A percentile compares a stretch with the other conserved stretches of the same genome.
These are phyloP conservation scores for Abscondita cerata DNA, from an alignment of 2,888 invertebrate species.

Conservation along the genomic window DNA sequence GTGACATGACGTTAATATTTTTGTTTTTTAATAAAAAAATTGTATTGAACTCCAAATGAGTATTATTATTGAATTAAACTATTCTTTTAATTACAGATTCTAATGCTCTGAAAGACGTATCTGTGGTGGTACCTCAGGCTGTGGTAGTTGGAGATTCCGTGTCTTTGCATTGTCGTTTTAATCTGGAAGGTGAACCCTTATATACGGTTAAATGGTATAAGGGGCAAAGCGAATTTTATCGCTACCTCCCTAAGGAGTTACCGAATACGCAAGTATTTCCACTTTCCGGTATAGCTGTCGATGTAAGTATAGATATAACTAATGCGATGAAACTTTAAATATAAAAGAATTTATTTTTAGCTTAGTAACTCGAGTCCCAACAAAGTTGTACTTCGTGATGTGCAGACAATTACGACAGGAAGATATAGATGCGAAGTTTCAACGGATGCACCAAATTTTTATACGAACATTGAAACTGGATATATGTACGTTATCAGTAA, in stretches of 20 bases:
- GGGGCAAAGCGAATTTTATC: slow-evolving; percentile 77
- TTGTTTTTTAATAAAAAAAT: too few relatives aligned
- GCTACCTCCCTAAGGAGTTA: slow-evolving; percentile 80
- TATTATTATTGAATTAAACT: too few relatives aligned
- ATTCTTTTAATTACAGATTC: slow-evolving; percentile 58
- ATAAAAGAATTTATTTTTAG: slow-evolving; percentile 55
- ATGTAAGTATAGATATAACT: slow-evolving; percentile 66
- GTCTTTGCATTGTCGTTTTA: slow-evolving; percentile 76
- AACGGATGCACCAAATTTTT: slow-evolving; percentile 75
- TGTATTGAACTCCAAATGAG: too few relatives aligned
- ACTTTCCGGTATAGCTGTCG: slow-evolving; percentile 71
- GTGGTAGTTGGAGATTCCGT: slow-evolving; percentile 76
- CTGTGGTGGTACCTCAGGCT: slow-evolving; percentile 74
- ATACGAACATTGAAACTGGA: slow-evolving; percentile 70
- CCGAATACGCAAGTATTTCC: slow-evolving; percentile 78
- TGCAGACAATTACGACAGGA: slow-evolving; percentile 74
- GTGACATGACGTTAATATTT: too few relatives aligned
- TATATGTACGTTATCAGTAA: slow-evolving; percentile 78
- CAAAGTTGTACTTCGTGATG: slow-evolving; percentile 72
- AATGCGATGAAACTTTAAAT: background rate
- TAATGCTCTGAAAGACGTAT: slow-evolving; percentile 70
- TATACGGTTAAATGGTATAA: slow-evolving; percentile 87
- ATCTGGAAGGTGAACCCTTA: slow-evolving; percentile 75
- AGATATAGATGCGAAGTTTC: slow-evolving; percentile 79
- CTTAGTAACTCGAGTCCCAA: slow-evolving; percentile 69